Base-by-base conservation (phyloP, 2,888 invertebrate genomes). In the Tinea pellionella region DNA sequence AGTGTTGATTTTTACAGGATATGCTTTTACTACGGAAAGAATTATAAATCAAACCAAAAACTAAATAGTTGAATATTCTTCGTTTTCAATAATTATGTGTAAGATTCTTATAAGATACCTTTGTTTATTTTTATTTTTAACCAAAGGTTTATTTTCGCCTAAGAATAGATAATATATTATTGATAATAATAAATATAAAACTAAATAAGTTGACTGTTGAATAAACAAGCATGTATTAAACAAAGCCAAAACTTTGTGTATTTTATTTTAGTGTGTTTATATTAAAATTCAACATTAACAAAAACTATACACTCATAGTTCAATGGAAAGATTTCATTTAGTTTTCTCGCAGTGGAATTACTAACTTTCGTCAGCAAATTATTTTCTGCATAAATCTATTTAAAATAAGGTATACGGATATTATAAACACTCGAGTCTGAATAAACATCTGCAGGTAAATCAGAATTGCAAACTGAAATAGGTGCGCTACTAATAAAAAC, bases 391-490 rank as follows among this genome's bases (percentile, higher is more conserved):
- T 83, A 78, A 80, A 82, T 79, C 83, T 77, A 81, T 82, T 83
- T 78, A 73, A 78, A 79, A 80, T 78, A 78, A 80, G 78, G 77
- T 78, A 80, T 76, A 71, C 73, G 71, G 78, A 77, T 80, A 85
- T 84, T 81, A 82, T 78, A 86, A 86, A 85, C 84, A 84, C 68
- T 66, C 71, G 77, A 73, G 72, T 80, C 80, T 78, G 82, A 75
- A 78, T 77, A 80, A 84, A 85, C 80, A 83, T 72, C 19, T 67
- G 69, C 77, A 82, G 78, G 85, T 84, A 84, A 84, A 84, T 85
- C 83, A 81, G 84, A 85, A 85, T 80, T 82, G 74, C 83, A 79
- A 85, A 85, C 80, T 72, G 75, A 79, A 80, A 80, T 80, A 80
- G 79, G 75, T 72, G 75, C 80, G 77, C 76, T 77, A 74, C 72